Base-by-base conservation (phyloP, 2,113 vertebrate genomes). In the Rana temporaria region DNA sequence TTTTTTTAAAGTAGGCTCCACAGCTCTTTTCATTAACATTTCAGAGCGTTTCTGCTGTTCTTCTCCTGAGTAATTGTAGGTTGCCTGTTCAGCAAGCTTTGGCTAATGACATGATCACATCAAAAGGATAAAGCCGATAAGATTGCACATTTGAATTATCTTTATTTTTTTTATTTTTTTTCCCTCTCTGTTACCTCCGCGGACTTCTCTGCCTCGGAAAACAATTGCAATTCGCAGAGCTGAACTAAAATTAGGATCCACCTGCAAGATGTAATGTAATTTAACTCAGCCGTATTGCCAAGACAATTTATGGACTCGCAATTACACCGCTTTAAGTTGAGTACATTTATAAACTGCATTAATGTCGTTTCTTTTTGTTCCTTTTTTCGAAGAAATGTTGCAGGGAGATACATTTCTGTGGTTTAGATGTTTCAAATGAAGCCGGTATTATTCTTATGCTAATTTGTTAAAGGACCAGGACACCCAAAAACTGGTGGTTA, bases 221-320 rank as follows among this genome's bases (percentile, higher is more conserved):
- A 93, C 90, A 93, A 93, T 94, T 91, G 90, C 84, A 84, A 38
- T 88, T 92, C 88, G 90, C 92, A 87, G 19, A 62, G 57, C 57
- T 16, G 32, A 17, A 42, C 56, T 62, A 88, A 91, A 86, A 92
- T 94, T 93, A 94, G 92, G 90, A 90, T 90, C 92, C 93, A 94
- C 92, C 92, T 94, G 92, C 91, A 94, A 92, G 90, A 93, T 90
- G 91, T 91, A 93, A 92, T 91, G 89, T 90, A 90, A 90, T 92
- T 89, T 90, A 90, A 87, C 90, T 90, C 92, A 93, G 91, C 92
- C 93, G 92, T 91, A 91, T 90, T 90, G 90, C 89, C 90, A 86
- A 93, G 90, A 93, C 92, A 93, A 94, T 90, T 91, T 91, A 87
- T 85, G 85, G 65, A 42, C 59, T 57, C 4, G 38, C 38, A 26